Evolutionary conservation across 2,113 vertebrate species (phyloP), one percentile per base, ranked within the genome.

Genomic region (Menidia beryllina): DNA sequence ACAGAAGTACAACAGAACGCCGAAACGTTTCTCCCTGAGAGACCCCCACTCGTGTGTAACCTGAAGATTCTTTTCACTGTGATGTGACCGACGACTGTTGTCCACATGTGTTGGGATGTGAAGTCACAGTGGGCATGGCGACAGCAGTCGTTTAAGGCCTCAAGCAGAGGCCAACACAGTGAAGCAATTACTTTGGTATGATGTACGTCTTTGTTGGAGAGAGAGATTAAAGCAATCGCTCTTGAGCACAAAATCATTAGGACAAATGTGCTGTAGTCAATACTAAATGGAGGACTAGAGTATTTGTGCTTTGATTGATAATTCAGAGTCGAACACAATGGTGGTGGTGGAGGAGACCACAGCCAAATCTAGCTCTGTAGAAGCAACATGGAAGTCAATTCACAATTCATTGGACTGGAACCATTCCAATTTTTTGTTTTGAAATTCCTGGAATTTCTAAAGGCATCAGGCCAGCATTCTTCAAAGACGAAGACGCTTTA

Each of bases 131-230:
- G 72, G 77, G 86, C 79, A 80, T 25, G 26, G 61, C 1, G 72
- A 83, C 75, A 80, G 45, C 59, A 85, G 85, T 79, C 74, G 77
- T 85, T 67, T 77, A 57, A 83, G 84, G 72, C 63, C 74, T 82
- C 58, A 38, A 67, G 72, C 71, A 79, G 75, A 86, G 62, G 53
- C 36, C 15, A 79, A 79, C 78, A 91, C 75, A 73, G 67, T 87
- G 86, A 90, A 89, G 85, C 84, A 82, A 87, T 89, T 85, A 82
- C 56, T 52, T 39, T 72, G 79, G 75, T 78, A 85, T 87, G 81
- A 55, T 81, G 61, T 81, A 54, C 63, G 77, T 54, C 69, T 72
- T 81, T 75, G 68, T 70, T 72, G 62, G 41, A 25, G 45, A 56
- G 30, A 58, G 26, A 81, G 10, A 50, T 70, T 77, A 76, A 86